Evolutionary conservation across 2,113 vertebrate species (phyloP).

Genomic region (Choloepus hoffmanni): DNA sequence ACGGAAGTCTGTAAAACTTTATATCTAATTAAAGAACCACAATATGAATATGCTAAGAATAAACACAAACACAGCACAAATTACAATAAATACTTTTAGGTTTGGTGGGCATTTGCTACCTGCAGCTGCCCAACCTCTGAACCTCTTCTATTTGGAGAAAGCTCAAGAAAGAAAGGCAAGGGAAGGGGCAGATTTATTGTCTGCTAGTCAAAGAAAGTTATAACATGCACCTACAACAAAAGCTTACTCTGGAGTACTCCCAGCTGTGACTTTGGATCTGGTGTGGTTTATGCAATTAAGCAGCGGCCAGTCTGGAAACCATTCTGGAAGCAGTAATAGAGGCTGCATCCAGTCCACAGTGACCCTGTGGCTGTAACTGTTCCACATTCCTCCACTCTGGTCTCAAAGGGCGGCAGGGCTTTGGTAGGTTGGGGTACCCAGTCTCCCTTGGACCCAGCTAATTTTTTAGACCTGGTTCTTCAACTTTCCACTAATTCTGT

Average conservation of each 20-base stretch:
- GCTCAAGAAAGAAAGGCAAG: background rate
- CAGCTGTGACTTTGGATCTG: background rate
- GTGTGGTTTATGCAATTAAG: background rate
- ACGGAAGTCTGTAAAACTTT: background rate
- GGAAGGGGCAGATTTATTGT: background rate
- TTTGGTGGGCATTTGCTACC: background rate
- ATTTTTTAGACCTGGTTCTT: background rate
- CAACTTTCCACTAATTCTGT: background rate
- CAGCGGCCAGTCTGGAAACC: background rate
- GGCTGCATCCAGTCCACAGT: background rate
- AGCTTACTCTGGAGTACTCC: fast-evolving
- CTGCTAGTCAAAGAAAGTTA: background rate
- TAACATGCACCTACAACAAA: background rate
- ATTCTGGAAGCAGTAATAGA: background rate
- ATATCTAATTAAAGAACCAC: background rate
- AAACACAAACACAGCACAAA: no score
- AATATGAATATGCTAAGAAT: background rate
- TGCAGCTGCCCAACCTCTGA: background rate
- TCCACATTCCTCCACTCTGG: fast-evolving
- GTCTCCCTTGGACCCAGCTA: background rate
- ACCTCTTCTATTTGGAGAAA: background rate
- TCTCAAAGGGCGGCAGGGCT: background rate
- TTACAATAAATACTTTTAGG: background rate
- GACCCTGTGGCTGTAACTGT: background rate
- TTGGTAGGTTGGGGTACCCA: background rate